Percentiles rank a stretch among this genome's conserved stretches.
Evolutionary conservation across 2,113 vertebrate species (phyloP).

Genomic region (Antigone vipio): DNA sequence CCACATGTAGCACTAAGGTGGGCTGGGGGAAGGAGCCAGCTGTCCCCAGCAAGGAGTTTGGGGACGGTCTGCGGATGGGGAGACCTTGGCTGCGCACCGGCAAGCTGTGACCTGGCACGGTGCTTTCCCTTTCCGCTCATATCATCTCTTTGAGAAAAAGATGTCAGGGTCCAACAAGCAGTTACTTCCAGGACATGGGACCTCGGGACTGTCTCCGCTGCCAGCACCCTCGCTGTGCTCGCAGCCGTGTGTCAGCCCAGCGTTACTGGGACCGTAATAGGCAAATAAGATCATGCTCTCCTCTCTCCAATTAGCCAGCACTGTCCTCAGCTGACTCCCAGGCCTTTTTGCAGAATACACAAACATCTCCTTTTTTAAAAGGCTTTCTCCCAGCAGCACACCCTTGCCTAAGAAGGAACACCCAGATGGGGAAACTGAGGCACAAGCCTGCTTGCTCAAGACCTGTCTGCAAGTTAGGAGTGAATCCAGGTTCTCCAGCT

Average conservation of each 20-base stretch:
- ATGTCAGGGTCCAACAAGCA: fast-evolving
- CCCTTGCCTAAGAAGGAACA: not conserved
- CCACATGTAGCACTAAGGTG: fast-evolving
- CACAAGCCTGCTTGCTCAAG: not conserved
- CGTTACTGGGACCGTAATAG: not conserved
- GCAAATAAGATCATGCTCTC: not conserved
- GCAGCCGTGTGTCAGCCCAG: not conserved
- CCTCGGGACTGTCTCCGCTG: fast-evolving
- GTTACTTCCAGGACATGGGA: not conserved
- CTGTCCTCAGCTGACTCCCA: conserved; percentile 43
- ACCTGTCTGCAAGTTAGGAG: not conserved
- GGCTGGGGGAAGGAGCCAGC: not conserved
- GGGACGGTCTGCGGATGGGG: not conserved
- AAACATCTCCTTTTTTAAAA: not conserved
- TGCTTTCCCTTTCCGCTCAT: fast-evolving
- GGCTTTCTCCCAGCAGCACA: not conserved
- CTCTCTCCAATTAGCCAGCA: not conserved
- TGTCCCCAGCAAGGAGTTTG: not conserved
- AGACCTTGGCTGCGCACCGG: not conserved
- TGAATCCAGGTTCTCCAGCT: not conserved
- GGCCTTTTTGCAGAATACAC: not conserved
- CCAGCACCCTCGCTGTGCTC: not conserved
- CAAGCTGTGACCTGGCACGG: fast-evolving
- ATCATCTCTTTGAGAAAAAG: too few species aligned
- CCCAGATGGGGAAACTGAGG: not conserved